These are phyloP conservation scores for Sebastes umbrosus DNA, from an alignment of 2,797 vertebrate genomes.

Conservation along the genomic window DNA sequence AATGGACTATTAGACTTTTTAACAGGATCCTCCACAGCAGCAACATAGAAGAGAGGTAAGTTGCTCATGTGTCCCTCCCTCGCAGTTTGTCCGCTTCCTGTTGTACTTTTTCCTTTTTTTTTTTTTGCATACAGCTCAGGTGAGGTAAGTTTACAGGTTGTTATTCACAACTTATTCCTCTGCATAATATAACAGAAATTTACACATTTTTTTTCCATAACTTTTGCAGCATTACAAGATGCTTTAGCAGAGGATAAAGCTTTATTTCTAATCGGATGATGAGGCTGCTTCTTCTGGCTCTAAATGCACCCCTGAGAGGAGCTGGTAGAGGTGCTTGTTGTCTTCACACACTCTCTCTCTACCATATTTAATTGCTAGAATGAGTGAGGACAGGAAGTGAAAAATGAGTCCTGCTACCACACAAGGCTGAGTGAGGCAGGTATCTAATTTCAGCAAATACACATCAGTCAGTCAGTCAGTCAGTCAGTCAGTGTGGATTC, in stretches of 20 bases:
- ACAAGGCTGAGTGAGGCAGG: conserved; percentile 43
- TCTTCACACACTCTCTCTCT: not conserved
- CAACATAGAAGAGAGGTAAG: conserved; percentile 70
- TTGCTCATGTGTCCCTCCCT: conserved; percentile 23
- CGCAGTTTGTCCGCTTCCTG: conserved; percentile 60
- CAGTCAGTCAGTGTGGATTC: conserved; percentile 31
- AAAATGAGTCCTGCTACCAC: conserved; percentile 10
- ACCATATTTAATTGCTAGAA: conserved; percentile 2
- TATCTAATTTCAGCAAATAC: conserved; percentile 64
- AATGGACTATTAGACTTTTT: conserved; percentile 75
- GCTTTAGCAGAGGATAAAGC: conserved; percentile 41
- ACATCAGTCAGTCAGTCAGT: conserved; percentile 35
- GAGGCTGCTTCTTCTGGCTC: conserved; percentile 41
- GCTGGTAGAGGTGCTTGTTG: not conserved
- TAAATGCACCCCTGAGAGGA: not conserved
- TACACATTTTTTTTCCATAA: conserved; percentile 8
- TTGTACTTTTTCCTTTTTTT: conserved; percentile 17
- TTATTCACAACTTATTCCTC: not conserved
- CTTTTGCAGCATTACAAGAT: conserved; percentile 25
- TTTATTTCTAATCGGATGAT: conserved; percentile 66
- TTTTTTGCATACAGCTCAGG: conserved; percentile 20
- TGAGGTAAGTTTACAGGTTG: conserved; percentile 30
- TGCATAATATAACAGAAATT: not conserved
- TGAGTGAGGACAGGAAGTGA: conserved; percentile 45
- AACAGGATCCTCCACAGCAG: conserved; percentile 4